Evolutionary conservation across 2,888 invertebrate species (phyloP), one percentile per base, ranked within the genome.

Genomic region (Panzeria rudis): DNA sequence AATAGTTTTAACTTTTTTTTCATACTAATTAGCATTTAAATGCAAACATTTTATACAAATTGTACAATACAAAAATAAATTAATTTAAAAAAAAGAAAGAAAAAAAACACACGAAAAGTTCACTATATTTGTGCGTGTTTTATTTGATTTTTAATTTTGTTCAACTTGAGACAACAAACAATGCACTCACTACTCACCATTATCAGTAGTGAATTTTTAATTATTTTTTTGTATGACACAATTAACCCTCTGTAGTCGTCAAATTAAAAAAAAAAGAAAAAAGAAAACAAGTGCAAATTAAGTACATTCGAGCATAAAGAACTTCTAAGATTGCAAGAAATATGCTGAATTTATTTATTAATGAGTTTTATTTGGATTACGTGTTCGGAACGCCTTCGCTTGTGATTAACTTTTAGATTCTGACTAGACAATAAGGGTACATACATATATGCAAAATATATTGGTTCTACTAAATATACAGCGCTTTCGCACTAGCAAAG

Each of bases 1-100:
- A 68, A 72, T 75, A 29, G 62, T 62, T 52, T 62, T 38, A 13
- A 5, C 20, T 32, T 35, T 25, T 20, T 20, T 50, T 35, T 62
- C 17, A 20, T 23, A 61, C 50, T 69, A 79, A 79, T 78, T 83
- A 62, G 25, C 38, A 47, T 76, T 52, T 54, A 64, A 62, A 17
- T 25, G 2, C 25, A 52, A 23, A 62, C 20, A 38, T 35, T 68
- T 23, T 20, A 32, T 47, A 35, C 32, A 29, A 72, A 61, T n/a
- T 50, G 23, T 20, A 50, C 23, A 50, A 62, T 38, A 17, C 25
- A 1, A 64, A 29, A 50, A 13, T 35, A 38, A 64, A 29, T 50
- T 11, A 61, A 54, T 17, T 29, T 35, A 35, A 47, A 59, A 44
- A 15, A 4, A 15, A 32, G 15, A 32, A 47, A 29, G 9, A 17